Conservation (phyloP, 1,140 invertebrate genomes). For the Sminthurinus signatus region DNA sequence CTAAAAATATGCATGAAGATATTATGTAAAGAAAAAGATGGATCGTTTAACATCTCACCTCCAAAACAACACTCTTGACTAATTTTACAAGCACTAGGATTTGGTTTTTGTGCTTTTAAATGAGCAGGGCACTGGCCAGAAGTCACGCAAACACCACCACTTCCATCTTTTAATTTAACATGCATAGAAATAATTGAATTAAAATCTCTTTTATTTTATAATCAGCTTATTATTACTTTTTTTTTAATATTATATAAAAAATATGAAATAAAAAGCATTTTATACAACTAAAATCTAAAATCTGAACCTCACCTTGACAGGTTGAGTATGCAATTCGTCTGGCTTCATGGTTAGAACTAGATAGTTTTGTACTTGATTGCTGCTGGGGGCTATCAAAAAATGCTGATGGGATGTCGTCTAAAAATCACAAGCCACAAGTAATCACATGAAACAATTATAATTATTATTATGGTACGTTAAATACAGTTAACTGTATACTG, state of each 20-base stretch:
- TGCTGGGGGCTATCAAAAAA: conserved; percentile 14
- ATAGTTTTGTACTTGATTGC: neutral
- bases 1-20: too few relatives aligned
- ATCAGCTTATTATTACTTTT: too few relatives aligned
- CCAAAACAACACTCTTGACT: conserved; percentile 32
- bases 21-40: neutral
- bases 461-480: too few relatives aligned
- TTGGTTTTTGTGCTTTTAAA: neutral
- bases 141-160: conserved; percentile 30
- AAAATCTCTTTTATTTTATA: too few relatives aligned
- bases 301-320: neutral
- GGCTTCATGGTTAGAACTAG: too few relatives aligned
- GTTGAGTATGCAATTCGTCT: neutral
- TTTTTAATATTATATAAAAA: too few relatives aligned
- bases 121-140: conserved; percentile 26
- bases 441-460: too few relatives aligned
- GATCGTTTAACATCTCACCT: too few relatives aligned
- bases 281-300: neutral
- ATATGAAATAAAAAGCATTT: too few relatives aligned
- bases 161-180: conserved; percentile 32
- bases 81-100: conserved; percentile 12
- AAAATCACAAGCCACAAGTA: too few relatives aligned
- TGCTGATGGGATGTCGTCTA: conserved; percentile 25
- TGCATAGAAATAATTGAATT: too few relatives aligned
- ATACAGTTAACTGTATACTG: too few relatives aligned